These are phyloP conservation scores for Ptyas mucosa DNA, from an alignment of 2,113 vertebrate species.

Conservation along the genomic window DNA sequence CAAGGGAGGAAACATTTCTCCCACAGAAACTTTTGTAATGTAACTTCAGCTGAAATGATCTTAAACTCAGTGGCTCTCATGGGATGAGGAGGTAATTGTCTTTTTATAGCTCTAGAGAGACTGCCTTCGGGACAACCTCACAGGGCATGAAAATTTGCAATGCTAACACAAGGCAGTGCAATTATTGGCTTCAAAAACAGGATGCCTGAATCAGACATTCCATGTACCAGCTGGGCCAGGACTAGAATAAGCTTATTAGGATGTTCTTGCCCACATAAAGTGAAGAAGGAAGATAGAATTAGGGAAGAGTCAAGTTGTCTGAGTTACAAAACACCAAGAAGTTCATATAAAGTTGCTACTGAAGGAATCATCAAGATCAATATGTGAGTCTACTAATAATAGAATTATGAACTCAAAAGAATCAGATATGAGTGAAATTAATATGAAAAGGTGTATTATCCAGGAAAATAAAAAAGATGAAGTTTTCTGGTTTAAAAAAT, in stretches of 20 bases:
- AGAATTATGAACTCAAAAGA: not conserved
- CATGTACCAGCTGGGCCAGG: not conserved
- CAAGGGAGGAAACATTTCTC: not conserved
- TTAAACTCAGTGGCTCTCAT: not conserved
- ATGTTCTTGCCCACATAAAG: not conserved
- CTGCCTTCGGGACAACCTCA: not conserved
- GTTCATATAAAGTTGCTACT: not conserved
- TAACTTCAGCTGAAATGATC: not conserved
- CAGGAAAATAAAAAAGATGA: not conserved
- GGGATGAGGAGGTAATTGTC: not conserved
- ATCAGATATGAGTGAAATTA: not conserved
- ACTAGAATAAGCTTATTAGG: not conserved
- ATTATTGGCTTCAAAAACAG: not conserved
- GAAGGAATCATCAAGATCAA: not conserved
- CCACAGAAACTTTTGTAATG: not conserved
- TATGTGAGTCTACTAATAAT: not conserved
- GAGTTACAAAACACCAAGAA: not conserved
- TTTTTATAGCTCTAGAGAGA: not conserved
- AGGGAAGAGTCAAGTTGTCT: not conserved
- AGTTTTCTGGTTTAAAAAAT: not conserved
- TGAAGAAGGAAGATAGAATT: not conserved
- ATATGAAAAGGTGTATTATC: not conserved
- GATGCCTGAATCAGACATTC: not conserved
- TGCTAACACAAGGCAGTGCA: not conserved
- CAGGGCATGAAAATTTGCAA: not conserved